Conservation (phyloP, 2,888 invertebrate genomes). For the Darwinula stevensoni region DNA sequence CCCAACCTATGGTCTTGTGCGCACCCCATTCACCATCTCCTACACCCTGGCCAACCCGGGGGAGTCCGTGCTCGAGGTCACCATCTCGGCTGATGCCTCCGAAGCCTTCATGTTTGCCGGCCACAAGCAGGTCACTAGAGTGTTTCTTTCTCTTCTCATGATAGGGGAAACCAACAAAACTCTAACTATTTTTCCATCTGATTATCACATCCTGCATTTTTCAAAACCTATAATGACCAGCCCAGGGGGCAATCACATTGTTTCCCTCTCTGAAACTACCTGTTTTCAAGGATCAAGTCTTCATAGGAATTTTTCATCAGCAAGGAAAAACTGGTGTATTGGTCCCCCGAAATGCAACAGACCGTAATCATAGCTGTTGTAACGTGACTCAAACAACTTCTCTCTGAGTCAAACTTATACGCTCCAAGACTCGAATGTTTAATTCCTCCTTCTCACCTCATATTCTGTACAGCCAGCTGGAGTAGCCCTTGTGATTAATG, state of each 20-base stretch:
- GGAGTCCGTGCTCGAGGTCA: slow-evolving; percentile 34
- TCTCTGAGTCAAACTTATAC: too few species aligned
- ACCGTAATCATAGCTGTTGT: too few species aligned
- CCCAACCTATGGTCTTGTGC: slow-evolving; percentile 42
- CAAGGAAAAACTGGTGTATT: too few species aligned
- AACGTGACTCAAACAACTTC: too few species aligned
- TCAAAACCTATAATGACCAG: neutral
- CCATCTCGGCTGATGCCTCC: slow-evolving; percentile 41
- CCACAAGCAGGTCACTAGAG: slow-evolving; percentile 50
- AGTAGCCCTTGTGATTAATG: too few species aligned
- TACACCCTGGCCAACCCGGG: slow-evolving; percentile 42
- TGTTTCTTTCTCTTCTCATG: neutral
- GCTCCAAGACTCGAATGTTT: too few species aligned
- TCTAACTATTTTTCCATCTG: too few species aligned
- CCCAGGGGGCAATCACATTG: too few species aligned
- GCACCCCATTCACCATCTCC: slow-evolving; percentile 30
- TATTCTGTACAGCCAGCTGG: too few species aligned
- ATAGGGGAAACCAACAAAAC: neutral
- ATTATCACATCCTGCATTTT: neutral
- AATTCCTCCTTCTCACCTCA: too few species aligned
- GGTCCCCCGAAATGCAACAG: too few species aligned
- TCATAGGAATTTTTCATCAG: slow-evolving; percentile 5
- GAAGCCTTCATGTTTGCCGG: slow-evolving; percentile 89
- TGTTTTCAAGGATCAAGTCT: too few species aligned
- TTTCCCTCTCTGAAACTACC: neutral